Conservation (phyloP, 2,888 invertebrate genomes). For the Pimpla rufipes region DNA sequence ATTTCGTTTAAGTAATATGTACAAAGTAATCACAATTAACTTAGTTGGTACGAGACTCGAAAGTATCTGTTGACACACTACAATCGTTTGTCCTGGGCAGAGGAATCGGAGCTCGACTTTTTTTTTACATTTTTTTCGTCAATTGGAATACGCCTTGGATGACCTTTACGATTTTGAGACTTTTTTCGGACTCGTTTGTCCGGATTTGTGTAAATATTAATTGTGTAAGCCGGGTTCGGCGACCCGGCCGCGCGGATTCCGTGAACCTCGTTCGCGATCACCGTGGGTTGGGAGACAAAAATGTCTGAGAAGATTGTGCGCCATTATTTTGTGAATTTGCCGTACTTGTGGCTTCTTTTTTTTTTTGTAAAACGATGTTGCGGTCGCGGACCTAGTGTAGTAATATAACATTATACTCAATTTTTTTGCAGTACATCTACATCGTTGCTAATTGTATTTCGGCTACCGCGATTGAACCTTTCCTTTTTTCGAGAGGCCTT, state of each 20-base stretch:
- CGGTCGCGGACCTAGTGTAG: background rate
- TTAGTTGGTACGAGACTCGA: conserved; percentile 51
- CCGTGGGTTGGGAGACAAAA: conserved; percentile 11
- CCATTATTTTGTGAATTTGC: conserved; percentile 33
- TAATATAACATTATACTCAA: conserved; percentile 10
- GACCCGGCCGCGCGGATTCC: conserved; percentile 1
- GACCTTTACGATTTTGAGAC: conserved; percentile 20
- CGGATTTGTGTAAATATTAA: conserved; percentile 11
- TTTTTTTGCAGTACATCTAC: background rate
- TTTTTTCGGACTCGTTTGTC: conserved; percentile 30
- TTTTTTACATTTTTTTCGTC: conserved; percentile 19
- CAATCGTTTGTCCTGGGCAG: conserved; percentile 10
- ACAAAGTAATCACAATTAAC: conserved; percentile 76
- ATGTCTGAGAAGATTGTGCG: conserved; percentile 38
- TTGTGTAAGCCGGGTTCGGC: background rate
- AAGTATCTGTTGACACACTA: conserved; percentile 24
- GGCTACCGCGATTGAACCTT: background rate
- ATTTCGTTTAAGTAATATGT: conserved; percentile 69
- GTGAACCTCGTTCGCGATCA: conserved; percentile 15
- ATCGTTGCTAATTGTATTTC: conserved; percentile 15
- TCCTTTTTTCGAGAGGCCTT: conserved; percentile 11
- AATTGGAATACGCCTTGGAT: conserved; percentile 40
- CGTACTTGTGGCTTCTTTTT: background rate
- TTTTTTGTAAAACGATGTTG: background rate
- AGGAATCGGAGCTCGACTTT: conserved; percentile 4